Base-by-base conservation (phyloP, 1,140 invertebrate species). In the Zaprionus inermis region DNA sequence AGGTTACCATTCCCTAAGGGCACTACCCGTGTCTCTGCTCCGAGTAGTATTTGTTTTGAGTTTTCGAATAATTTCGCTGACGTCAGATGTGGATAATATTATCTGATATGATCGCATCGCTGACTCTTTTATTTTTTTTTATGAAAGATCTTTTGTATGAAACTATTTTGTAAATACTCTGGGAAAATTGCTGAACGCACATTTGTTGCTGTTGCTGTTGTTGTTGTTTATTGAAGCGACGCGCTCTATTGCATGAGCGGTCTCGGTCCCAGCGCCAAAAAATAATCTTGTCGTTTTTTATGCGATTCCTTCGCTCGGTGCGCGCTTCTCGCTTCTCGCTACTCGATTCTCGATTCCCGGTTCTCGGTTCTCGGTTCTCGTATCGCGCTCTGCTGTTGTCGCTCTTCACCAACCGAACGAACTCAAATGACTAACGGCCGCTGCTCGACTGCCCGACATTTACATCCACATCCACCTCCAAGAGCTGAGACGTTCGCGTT, bases 371-470 rank as follows among this genome's bases (percentile, higher is more conserved):
- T 41, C 60, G 30, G 41, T 18, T 44, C 65, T 18, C 59, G 28
- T 55, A 54, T 59, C 36, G 44, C 55, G 66, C 32, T n/a, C n/a
- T n/a, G n/a, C n/a, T n/a, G n/a, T n/a, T 58, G 32, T 24, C 36
- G 64, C 58, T 86, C 76, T 88, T 83, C 83, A 88, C 79, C 79
- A 88, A 72, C 63, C 83, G 73, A 88, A 83, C 83, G 79, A 77
- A 86, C 79, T 79, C 65, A 86, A 88, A 81, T 88, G 83, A 86
- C 83, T 86, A 86, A 88, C 82, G 75, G 74, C 72, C 76, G 65
- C 70, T 63, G 78, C 76, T 61, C 71, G 70, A 64, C 54, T 77
- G 79, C 76, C 78, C 83, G 83, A 83, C 83, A 86, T 79, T 82
- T 82, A 86, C 82, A 86, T 86, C 79, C 69, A 65, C 52, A 65